A percentile compares a stretch with the other conserved stretches of the same genome.
These are phyloP conservation scores for Ceriagrion tenellum DNA, from an alignment of 2,888 invertebrate species.

Conservation along the genomic window DNA sequence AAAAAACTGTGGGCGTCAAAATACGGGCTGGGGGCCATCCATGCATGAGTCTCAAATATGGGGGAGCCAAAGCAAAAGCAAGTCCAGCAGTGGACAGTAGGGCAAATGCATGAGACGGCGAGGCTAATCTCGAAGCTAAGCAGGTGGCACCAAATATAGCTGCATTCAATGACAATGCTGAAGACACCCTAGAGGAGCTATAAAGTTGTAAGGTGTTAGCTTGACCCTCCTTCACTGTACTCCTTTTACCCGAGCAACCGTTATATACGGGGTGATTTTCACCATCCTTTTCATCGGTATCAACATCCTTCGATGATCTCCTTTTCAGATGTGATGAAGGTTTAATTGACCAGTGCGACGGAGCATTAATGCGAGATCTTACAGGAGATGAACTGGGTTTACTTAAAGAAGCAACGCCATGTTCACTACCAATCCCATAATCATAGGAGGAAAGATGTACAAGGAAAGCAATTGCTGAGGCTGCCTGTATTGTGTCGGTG, in stretches of 20 bases:
- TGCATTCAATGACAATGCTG: conserved; percentile 94
- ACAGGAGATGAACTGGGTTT: not conserved
- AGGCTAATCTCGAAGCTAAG: conserved; percentile 93
- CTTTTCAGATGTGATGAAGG: not conserved
- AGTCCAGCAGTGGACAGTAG: conserved; percentile 93
- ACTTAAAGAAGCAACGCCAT: not conserved
- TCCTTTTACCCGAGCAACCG: not conserved
- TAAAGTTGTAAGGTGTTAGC: conserved; percentile 79
- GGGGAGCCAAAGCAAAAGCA: conserved; percentile 93
- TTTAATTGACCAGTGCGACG: conserved; percentile 43
- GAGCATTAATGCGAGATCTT: not conserved
- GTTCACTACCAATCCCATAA: conserved; percentile 84
- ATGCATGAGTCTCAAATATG: conserved; percentile 84
- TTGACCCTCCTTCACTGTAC: conserved; percentile 70
- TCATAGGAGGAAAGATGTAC: conserved; percentile 95
- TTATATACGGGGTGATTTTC: not conserved
- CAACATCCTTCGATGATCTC: not conserved
- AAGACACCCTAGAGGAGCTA: conserved; percentile 90
- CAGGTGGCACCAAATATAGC: conserved; percentile 97
- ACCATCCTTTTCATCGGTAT: not conserved
- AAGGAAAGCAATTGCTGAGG: conserved; percentile 92
- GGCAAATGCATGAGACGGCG: conserved; percentile 92
- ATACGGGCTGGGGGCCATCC: conserved; percentile 79
- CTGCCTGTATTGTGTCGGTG: conserved; percentile 98
- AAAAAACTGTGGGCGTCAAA: conserved; percentile 79